phyloP scores from a whole-genome alignment of 2,113 vertebrate genomes.

The Okapia johnstoni region DNA sequence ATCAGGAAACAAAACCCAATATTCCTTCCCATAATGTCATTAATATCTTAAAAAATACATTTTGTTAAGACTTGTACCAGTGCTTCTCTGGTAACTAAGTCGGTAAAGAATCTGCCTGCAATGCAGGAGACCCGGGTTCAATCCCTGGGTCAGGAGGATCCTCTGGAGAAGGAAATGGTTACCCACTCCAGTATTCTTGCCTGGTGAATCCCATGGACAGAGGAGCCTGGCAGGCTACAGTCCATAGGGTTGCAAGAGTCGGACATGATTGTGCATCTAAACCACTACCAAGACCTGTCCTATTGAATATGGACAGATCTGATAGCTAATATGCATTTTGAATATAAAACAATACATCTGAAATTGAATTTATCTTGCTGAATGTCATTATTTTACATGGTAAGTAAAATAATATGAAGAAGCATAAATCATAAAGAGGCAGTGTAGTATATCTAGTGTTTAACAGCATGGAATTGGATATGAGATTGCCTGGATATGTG shows the following conservation, averaged over 20 bases:
- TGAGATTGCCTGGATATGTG: neutral
- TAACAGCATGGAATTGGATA: neutral
- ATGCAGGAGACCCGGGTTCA: neutral
- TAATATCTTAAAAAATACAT: neutral
- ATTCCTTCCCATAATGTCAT: neutral
- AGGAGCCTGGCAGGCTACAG: neutral
- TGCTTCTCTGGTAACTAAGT: neutral
- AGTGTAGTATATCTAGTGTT: neutral
- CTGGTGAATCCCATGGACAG: neutral
- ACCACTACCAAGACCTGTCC: neutral
- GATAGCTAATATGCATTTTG: neutral
- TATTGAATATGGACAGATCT: neutral
- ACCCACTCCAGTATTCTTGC: neutral
- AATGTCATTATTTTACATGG: neutral
- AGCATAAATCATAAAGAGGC: neutral
- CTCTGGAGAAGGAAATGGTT: neutral
- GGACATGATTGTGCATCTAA: fast-evolving
- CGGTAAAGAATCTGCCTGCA: neutral
- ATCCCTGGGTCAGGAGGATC: neutral
- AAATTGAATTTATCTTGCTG: neutral
- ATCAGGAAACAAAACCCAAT: neutral
- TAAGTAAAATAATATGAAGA: neutral
- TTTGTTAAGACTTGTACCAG: neutral
- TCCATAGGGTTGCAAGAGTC: neutral
- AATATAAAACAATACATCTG: neutral